A percentile compares a stretch with the other conserved stretches of the same genome.
Conservation (phyloP, 2,113 vertebrate genomes). For the Helogale parvula region DNA sequence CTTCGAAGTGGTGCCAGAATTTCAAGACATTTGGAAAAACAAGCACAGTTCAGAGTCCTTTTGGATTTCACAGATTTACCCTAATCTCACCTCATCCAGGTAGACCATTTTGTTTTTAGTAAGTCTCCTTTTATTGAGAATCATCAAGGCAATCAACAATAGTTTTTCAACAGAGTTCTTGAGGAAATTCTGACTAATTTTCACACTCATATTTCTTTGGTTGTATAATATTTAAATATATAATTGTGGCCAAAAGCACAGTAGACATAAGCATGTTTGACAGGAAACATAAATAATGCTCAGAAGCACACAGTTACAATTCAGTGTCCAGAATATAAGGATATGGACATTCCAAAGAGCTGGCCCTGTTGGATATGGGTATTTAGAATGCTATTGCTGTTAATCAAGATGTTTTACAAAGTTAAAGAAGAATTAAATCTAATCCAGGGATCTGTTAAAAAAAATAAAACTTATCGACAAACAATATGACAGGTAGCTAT, state of each 20-base stretch:
- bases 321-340: not conserved
- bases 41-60: not conserved
- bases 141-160: not conserved
- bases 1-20: not conserved
- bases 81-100: not conserved
- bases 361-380: not conserved
- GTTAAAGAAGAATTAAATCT: not conserved
- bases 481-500: not conserved
- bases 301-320: not conserved
- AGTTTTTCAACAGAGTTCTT: not conserved
- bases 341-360: not conserved
- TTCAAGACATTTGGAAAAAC: not conserved
- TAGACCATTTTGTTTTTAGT: not conserved
- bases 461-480: not conserved
- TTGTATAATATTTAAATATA: not conserved
- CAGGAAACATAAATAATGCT: not conserved
- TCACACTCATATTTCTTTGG: not conserved
- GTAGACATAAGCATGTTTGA: not conserved
- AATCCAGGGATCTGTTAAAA: not conserved
- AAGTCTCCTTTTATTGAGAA: not conserved
- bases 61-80: not conserved
- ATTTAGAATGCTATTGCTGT: not conserved
- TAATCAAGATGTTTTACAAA: not conserved
- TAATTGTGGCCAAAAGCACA: not conserved
- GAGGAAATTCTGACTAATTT: not conserved